phyloP scores from a whole-genome alignment of 2,797 vertebrate species.

The Emys orbicularis region DNA sequence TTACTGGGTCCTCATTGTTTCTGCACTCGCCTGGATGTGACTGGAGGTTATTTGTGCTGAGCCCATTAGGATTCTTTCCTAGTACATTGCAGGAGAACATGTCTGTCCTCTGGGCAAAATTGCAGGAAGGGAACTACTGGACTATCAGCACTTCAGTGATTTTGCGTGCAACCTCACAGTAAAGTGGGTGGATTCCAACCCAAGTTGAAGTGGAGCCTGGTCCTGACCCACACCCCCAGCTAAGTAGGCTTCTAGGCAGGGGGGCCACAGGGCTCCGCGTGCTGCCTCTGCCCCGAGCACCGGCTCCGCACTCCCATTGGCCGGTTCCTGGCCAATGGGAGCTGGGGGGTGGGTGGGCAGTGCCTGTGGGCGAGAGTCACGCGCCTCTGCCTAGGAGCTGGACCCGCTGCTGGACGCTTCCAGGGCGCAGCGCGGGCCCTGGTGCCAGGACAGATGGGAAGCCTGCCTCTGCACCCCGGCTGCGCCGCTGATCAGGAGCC shows the following conservation, averaged over 20 bases:
- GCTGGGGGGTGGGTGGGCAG: too few relatives aligned
- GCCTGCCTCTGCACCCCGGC: too few relatives aligned
- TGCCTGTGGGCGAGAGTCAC: too few relatives aligned
- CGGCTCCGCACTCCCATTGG: too few relatives aligned
- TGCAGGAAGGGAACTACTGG: neutral
- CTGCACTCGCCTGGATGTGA: neutral
- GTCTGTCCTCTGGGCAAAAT: neutral
- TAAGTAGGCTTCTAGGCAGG: neutral
- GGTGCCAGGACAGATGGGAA: too few relatives aligned
- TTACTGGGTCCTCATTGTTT: neutral
- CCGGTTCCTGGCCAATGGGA: too few relatives aligned
- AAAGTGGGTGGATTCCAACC: neutral
- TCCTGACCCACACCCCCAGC: neutral
- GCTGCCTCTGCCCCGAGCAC: too few relatives aligned
- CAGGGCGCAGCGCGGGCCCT: rapidly evolving
- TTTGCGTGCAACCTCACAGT: neutral
- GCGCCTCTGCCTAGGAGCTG: too few relatives aligned
- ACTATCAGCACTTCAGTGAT: neutral
- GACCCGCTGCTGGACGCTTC: too few relatives aligned
- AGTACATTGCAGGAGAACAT: neutral
- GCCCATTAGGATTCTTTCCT: neutral
- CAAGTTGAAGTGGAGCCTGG: neutral
- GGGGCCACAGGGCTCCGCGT: too few relatives aligned
- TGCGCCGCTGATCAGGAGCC: too few relatives aligned
- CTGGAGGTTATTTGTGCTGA: neutral